Base-by-base conservation (phyloP, 2,113 vertebrate genomes). In the Jaculus jaculus region DNA sequence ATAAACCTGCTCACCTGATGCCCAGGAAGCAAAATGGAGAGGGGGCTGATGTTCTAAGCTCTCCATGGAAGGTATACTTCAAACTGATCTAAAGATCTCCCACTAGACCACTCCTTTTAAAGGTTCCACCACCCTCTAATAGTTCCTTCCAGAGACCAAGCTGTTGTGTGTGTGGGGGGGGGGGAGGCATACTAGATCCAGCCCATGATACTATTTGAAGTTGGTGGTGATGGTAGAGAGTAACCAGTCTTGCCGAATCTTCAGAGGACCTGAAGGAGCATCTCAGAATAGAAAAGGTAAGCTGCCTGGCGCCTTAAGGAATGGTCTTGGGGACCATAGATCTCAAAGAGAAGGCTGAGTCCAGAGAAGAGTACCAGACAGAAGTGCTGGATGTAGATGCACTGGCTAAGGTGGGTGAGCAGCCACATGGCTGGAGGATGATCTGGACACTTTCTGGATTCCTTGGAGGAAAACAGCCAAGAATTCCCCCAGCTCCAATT, bases 11-110 rank as follows among this genome's bases (percentile, higher is more conserved):
- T 68, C 65, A 28, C 28, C 65, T 68, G 7, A 30, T 68, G 65
- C 7, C 65, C 65, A 71, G n/a, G 20, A 71, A 71, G n/a, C 12
- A 20, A 34, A n/a, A 71, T 32, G n/a, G n/a, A 71, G 68, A 71
- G 0, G 12, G 16, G 28, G 32, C 10, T 15, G n/a, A 0, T 7
- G 13, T 18, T 23, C 12, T 34, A 16, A 71, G 68, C 5, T 30
- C 65, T 13, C 65, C 26, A 10, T 68, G 10, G 65, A 68, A 28
- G 26, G 65, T 26, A 68, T 9, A 13, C 28, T 11, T 13, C 65
- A 9, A 10, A 3, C 42, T 68, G 28, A 68, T 28, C 65, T 68
- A 68, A 28, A 68, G 65, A 30, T 21, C 65, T 68, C 13, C 26
- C 65, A 24, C 65, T 37, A 72, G 69, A n/a, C 17, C n/a, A 12